phyloP scores from a whole-genome alignment of 2,888 invertebrate genomes.

The Drosophila tripunctata region DNA sequence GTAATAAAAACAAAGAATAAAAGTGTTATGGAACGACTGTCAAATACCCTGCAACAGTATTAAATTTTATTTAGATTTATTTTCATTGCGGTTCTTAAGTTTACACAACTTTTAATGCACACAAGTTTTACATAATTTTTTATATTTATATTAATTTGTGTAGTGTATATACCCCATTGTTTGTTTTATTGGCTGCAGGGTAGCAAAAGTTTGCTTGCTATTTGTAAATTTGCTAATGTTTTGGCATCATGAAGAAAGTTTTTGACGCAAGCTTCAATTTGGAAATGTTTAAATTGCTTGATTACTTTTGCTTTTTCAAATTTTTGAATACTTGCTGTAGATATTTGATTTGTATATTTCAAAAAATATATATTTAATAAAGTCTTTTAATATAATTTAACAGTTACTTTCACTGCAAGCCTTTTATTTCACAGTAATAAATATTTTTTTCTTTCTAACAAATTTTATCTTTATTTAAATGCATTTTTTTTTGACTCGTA shows the following conservation, averaged over 20 bases:
- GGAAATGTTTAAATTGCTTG: neutral
- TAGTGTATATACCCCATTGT: neutral
- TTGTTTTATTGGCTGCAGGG: neutral
- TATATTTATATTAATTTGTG: neutral
- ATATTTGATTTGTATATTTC: no score
- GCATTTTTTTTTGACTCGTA: conserved; percentile 10
- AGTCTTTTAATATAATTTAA: no score
- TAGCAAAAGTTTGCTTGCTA: conserved; percentile 13
- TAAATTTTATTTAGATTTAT: neutral
- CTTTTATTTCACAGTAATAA: no score
- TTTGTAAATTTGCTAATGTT: conserved; percentile 39
- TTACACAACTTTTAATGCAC: neutral
- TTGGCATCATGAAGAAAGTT: conserved; percentile 37
- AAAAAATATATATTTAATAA: no score
- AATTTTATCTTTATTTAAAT: neutral
- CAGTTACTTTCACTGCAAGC: no score
- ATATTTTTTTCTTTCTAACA: no score
- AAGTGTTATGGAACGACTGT: neutral
- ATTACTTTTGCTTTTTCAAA: neutral
- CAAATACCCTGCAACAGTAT: conserved; percentile 17
- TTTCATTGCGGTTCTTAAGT: neutral
- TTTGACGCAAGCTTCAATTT: neutral
- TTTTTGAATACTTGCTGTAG: neutral
- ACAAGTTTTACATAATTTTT: neutral
- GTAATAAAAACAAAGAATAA: conserved; percentile 21